Conservation (phyloP, 2,113 vertebrate species). For the Epinephelus fuscoguttatus region DNA sequence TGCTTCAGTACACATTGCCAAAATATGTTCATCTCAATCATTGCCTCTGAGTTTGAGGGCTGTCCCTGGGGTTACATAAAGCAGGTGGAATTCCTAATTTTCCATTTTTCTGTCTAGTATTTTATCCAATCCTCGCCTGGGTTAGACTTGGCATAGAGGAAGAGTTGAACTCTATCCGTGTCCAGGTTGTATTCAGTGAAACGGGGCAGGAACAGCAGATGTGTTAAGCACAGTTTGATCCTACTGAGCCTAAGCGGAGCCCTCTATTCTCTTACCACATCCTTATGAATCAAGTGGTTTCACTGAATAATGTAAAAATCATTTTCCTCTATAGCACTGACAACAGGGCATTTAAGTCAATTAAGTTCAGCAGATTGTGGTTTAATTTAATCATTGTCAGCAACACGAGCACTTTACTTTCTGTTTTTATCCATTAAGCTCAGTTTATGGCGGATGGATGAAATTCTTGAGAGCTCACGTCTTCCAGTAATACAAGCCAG, state of each 20-base stretch:
- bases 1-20: neutral
- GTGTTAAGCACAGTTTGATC: neutral
- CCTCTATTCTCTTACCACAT: neutral
- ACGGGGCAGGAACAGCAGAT: slow-evolving; percentile 11
- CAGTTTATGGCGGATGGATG: too few species aligned
- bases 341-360: neutral
- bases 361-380: too few species aligned
- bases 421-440: neutral
- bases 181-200: slow-evolving; percentile 19
- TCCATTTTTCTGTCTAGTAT: neutral
- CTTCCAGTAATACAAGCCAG: neutral
- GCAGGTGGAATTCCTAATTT: slow-evolving; percentile 1
- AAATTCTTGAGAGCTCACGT: neutral
- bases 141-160: neutral
- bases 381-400: neutral
- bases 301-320: neutral
- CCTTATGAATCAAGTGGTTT: neutral
- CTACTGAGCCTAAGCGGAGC: neutral
- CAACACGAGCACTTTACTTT: neutral
- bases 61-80: neutral
- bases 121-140: slow-evolving; percentile 1
- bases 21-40: neutral
- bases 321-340: neutral
- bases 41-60: neutral
- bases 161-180: neutral